A percentile compares a stretch with the other conserved stretches of the same genome.
These are phyloP conservation scores for Otus sunia DNA, from an alignment of 2,113 vertebrate genomes.

Conservation along the genomic window DNA sequence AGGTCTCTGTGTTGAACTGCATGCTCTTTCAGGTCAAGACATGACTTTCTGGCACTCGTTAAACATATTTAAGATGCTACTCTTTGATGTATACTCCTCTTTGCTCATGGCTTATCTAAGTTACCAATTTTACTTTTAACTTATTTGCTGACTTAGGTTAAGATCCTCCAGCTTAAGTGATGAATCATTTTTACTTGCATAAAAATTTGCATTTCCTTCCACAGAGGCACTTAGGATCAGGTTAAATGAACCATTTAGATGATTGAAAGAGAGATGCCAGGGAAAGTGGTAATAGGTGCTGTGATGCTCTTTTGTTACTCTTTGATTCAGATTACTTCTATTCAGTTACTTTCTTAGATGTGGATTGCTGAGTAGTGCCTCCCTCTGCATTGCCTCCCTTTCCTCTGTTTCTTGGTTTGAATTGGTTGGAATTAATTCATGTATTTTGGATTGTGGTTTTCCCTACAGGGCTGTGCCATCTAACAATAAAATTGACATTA, in stretches of 20 bases:
- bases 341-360: neutral
- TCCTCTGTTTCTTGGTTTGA: neutral
- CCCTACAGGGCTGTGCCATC: neutral
- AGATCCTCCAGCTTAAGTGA: neutral
- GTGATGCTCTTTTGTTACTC: neutral
- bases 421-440: neutral
- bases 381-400: neutral
- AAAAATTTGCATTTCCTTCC: slow-evolving; percentile 8
- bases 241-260: slow-evolving; percentile 25
- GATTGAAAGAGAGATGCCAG: neutral
- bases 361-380: neutral
- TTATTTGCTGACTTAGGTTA: slow-evolving; percentile 27
- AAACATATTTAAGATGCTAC: neutral
- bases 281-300: neutral
- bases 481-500: neutral
- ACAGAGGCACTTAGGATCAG: neutral
- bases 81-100: neutral
- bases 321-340: neutral
- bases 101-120: neutral
- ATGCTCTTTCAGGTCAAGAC: neutral
- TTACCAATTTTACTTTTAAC: neutral
- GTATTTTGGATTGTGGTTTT: neutral
- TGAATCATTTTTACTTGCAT: slow-evolving; percentile 27
- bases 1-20: neutral
- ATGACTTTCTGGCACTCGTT: neutral